Percentiles rank a stretch among this genome's conserved stretches.
These are phyloP conservation scores for Eulemur coronatus DNA, from an alignment of 2,797 vertebrate genomes.

Conservation along the genomic window DNA sequence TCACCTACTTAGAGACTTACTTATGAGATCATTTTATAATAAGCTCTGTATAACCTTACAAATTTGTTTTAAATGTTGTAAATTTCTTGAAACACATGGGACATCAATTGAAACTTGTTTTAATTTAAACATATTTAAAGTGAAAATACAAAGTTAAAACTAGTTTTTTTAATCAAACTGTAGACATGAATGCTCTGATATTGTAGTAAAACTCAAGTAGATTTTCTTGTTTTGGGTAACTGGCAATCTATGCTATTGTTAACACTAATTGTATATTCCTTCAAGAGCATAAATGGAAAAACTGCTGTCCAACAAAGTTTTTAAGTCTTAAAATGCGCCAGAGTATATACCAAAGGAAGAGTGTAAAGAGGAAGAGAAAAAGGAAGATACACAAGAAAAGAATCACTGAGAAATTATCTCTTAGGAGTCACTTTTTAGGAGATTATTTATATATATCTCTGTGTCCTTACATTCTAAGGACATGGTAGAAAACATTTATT, in stretches of 20 bases:
- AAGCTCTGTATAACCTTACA: not conserved
- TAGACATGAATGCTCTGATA: not conserved
- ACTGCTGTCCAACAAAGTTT: not conserved
- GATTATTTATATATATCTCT: not conserved
- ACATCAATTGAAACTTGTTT: not conserved
- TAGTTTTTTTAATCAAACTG: not conserved
- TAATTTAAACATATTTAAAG: slow-evolving; percentile 33
- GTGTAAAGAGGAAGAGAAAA: not conserved
- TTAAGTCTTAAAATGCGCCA: not conserved
- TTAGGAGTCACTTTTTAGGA: not conserved
- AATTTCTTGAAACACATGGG: not conserved
- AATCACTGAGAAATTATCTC: slow-evolving; percentile 21
- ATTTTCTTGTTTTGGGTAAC: not conserved
- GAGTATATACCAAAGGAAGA: not conserved
- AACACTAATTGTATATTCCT: not conserved
- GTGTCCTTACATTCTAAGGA: not conserved
- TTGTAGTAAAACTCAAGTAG: not conserved
- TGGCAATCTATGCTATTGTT: not conserved
- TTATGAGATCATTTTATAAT: slow-evolving; percentile 9
- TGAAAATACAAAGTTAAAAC: not conserved
- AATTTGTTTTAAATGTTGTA: not conserved
- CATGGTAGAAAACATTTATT: not conserved
- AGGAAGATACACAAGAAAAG: not conserved
- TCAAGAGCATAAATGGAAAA: not conserved
- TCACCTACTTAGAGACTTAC: not conserved